Evolutionary conservation across 92 coral and sea anemone species (phyloP).

Genomic region (Meandrina meandrites): DNA sequence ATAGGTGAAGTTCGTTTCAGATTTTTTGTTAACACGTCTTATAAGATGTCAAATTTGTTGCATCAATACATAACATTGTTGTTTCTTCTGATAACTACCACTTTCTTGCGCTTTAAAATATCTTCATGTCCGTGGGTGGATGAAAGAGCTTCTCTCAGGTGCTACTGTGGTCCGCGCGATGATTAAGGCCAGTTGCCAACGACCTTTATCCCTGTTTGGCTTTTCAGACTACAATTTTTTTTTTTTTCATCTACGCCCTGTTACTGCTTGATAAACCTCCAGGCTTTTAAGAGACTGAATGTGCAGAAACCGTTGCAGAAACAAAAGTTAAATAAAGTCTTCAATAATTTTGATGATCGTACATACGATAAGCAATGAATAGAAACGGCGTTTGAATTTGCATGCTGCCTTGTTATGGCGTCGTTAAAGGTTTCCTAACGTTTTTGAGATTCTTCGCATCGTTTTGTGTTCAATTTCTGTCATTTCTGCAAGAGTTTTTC

Average conservation of each 20-base stretch:
- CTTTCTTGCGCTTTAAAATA: no score
- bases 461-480: not conserved
- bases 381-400: not conserved
- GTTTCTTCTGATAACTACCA: no score
- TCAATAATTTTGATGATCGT: not conserved
- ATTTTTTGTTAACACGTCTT: not conserved
- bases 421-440: not conserved
- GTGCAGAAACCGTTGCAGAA: not conserved
- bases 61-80: not conserved
- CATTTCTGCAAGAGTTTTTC: not conserved
- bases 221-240: no score
- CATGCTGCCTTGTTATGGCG: not conserved
- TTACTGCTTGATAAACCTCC: no score
- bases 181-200: no score
- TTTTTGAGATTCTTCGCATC: not conserved
- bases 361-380: not conserved
- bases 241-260: not conserved
- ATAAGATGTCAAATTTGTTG: not conserved
- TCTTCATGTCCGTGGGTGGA: not conserved
- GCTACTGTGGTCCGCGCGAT: not conserved
- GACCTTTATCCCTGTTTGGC: no score
- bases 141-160: not conserved
- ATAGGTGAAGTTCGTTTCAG: not conserved
- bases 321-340: not conserved
- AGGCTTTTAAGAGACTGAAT: not conserved